Percentiles rank a stretch among this genome's conserved stretches.
These are phyloP conservation scores for Pocota personata DNA, from an alignment of 2,888 invertebrate species.

Conservation along the genomic window DNA sequence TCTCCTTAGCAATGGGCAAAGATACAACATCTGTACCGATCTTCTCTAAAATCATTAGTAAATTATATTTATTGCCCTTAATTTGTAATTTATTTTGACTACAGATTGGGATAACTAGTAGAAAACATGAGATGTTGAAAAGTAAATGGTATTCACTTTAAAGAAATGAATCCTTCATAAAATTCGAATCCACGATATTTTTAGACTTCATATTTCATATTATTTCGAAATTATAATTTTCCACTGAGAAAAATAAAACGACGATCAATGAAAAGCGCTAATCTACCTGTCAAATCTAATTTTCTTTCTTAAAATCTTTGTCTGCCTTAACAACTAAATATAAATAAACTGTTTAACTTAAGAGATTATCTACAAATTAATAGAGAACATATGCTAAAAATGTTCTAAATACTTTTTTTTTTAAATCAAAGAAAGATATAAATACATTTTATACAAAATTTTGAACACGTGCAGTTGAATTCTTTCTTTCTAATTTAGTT, in stretches of 20 bases:
- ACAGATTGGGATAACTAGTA: too few species aligned
- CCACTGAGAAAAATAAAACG: not conserved
- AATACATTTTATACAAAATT: constrained; percentile 35
- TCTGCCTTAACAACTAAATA: not conserved
- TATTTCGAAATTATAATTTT: not conserved
- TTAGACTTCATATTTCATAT: too few species aligned
- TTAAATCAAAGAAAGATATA: constrained; percentile 37
- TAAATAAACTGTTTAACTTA: not conserved
- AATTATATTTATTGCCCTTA: too few species aligned
- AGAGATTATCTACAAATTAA: not conserved
- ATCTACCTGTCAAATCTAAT: not conserved
- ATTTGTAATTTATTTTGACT: too few species aligned
- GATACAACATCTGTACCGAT: too few species aligned
- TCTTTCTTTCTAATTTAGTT: not conserved
- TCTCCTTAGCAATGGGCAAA: too few species aligned
- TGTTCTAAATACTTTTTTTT: not conserved
- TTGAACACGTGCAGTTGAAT: constrained; percentile 36
- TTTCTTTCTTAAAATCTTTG: not conserved
- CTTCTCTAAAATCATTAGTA: too few species aligned
- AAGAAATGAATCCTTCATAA: too few species aligned
- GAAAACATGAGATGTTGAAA: too few species aligned
- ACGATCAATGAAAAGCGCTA: not conserved
- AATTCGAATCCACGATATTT: too few species aligned
- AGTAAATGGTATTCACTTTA: too few species aligned
- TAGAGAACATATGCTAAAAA: not conserved